phyloP scores from a whole-genome alignment of 37 sponge, comb jelly and placozoan species.

The Geodia barretti region DNA sequence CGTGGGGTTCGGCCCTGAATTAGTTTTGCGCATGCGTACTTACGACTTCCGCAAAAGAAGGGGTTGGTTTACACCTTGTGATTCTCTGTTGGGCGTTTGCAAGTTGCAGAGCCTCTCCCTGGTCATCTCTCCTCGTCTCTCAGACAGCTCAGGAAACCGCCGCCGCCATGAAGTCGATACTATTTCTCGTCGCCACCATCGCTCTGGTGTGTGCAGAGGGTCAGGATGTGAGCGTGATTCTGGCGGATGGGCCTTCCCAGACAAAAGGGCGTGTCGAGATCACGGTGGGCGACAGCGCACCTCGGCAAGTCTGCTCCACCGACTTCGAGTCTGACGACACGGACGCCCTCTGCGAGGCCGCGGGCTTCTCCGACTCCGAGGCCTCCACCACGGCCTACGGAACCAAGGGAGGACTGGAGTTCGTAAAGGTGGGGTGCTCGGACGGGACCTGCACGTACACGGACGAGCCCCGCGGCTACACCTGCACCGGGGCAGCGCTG shows the following conservation, averaged over 20 bases:
- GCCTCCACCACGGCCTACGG: not conserved
- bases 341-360: not conserved
- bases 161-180: not conserved
- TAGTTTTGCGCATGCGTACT: constrained; percentile 27
- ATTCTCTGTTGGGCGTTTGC: not conserved
- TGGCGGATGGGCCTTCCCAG: not conserved
- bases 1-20: constrained; percentile 30
- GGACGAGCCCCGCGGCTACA: not conserved
- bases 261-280: not conserved
- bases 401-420: not conserved
- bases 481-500: not conserved
- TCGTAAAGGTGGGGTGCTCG: not conserved
- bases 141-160: not conserved
- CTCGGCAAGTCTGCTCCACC: not conserved
- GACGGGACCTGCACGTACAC: not conserved
- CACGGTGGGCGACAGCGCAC: not conserved
- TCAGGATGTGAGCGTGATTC: not conserved
- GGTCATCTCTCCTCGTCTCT: not conserved
- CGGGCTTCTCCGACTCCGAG: not conserved
- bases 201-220: not conserved
- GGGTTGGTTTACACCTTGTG: too few relatives aligned
- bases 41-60: constrained; percentile 12
- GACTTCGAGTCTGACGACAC: not conserved
- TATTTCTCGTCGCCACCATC: not conserved
- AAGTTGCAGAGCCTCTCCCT: not conserved